Evolutionary conservation across 2,888 invertebrate genomes (phyloP).

Genomic region (Lasioglossum morio): DNA sequence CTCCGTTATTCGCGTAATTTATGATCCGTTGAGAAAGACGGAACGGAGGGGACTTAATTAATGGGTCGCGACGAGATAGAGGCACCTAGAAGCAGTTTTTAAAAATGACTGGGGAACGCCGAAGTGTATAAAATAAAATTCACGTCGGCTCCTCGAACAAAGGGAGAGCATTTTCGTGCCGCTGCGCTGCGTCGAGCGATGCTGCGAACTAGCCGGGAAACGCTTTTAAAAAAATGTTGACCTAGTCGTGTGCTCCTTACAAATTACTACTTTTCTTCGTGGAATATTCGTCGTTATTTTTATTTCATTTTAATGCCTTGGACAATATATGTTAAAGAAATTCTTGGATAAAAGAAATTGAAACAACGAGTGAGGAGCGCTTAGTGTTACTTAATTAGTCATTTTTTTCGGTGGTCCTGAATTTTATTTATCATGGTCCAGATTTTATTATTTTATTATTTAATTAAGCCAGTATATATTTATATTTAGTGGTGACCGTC

Average conservation of each 20-base stretch:
- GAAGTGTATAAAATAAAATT: not conserved
- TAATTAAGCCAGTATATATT: no score
- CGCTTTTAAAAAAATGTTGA: not conserved
- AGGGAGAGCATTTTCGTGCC: not conserved
- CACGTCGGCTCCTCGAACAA: not conserved
- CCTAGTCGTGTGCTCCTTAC: not conserved
- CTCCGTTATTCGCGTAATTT: conserved; percentile 38
- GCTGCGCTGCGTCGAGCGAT: not conserved
- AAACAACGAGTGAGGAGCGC: no score
- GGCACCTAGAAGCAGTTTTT: not conserved
- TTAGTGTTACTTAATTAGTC: no score
- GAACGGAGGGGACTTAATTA: conserved; percentile 23
- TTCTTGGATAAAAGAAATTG: not conserved
- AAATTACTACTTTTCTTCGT: not conserved
- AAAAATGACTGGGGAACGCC: not conserved
- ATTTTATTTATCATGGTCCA: not conserved
- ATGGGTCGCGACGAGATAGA: conserved; percentile 1
- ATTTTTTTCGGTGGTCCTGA: not conserved
- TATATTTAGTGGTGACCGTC: no score
- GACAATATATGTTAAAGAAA: not conserved
- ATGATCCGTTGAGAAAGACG: not conserved
- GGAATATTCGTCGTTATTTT: not conserved
- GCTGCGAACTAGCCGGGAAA: not conserved
- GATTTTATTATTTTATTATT: not conserved
- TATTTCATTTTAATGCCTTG: not conserved